Evolutionary conservation across 2,888 invertebrate species (phyloP), one percentile per base, ranked within the genome.

Genomic region (Ashinkailepas kermadecensis): DNA sequence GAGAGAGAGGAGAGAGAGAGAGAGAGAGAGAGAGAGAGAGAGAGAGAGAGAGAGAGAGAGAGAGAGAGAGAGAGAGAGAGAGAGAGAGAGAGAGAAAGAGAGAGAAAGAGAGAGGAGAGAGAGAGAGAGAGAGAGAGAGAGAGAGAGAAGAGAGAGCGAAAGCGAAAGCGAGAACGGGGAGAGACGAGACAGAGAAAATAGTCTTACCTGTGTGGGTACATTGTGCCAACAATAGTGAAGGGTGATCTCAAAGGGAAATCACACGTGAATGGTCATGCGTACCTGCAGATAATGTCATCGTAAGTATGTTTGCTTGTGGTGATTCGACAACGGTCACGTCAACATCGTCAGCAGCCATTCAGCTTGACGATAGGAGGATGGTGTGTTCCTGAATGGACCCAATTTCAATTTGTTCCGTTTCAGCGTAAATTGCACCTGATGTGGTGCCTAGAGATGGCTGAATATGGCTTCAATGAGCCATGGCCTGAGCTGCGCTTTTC

Each of bases 71-170:
- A 65, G 23, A 65, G 65, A 64, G 81, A 65, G 56, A n/a, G 56
- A 81, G 23, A 21, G 54, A 78, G 62, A 58, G 70, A 58, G 23
- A 12, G 70, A 81, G 74, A 58, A 18, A 74, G 25, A 13, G 59
- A 13, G 74, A n/a, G 67, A 67, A 54, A 65, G 81, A 65, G n/a
- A 11, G 56, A 56, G n/a, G 54, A 65, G n/a, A 70, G 57, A 57
- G 81, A 54, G 67, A 81, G 11, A 21, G 67, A 39, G 64, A 65
- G 56, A 81, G 57, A 81, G 67, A 54, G 15, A 59, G 57, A 79
- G 18, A 56, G 21, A 39, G 39, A 56, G 78, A n/a, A 79, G 8
- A 57, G 79, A 23, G 25, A 79, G 79, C 56, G 81, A 70, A 74
- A 81, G 58, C 15, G 54, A 81, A 18, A 54, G n/a, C 18, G 23